Percentiles rank a stretch among this genome's conserved stretches.
Evolutionary conservation across 2,888 invertebrate species (phyloP).

Genomic region (Agrotis puta): DNA sequence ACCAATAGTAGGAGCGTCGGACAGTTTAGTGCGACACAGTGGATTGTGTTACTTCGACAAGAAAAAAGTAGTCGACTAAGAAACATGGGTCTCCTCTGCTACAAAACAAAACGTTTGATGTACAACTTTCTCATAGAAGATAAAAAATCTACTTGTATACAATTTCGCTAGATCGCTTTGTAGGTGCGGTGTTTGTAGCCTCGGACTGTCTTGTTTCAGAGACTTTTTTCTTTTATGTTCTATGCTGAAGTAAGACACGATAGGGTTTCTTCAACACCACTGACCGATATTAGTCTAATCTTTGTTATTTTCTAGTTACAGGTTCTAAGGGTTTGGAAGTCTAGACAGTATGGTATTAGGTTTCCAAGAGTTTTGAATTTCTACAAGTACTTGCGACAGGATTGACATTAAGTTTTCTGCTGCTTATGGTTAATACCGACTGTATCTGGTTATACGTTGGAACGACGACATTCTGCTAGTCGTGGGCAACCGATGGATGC

Average conservation of each 20-base stretch:
- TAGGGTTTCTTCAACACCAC: background rate
- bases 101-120: constrained; percentile 73
- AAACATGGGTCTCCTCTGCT: constrained; percentile 71
- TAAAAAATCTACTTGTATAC: constrained; percentile 62
- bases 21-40: constrained; percentile 72
- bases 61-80: constrained; percentile 76
- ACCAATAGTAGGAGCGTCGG: constrained; percentile 49
- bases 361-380: background rate
- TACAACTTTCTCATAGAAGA: constrained; percentile 65
- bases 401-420: background rate
- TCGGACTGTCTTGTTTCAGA: background rate
- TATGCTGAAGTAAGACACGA: background rate
- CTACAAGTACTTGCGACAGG: background rate
- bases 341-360: background rate
- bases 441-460: too few species aligned
- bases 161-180: constrained; percentile 59
- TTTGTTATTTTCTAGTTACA: background rate
- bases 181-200: constrained; percentile 31
- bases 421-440: too few species aligned
- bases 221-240: constrained; percentile 10
- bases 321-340: background rate
- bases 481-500: too few species aligned
- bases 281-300: background rate
- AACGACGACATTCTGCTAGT: too few species aligned
- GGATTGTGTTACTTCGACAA: constrained; percentile 76